These are phyloP conservation scores for Leptatherina wallacei DNA, from an alignment of 2,797 vertebrate species.

Conservation along the genomic window DNA sequence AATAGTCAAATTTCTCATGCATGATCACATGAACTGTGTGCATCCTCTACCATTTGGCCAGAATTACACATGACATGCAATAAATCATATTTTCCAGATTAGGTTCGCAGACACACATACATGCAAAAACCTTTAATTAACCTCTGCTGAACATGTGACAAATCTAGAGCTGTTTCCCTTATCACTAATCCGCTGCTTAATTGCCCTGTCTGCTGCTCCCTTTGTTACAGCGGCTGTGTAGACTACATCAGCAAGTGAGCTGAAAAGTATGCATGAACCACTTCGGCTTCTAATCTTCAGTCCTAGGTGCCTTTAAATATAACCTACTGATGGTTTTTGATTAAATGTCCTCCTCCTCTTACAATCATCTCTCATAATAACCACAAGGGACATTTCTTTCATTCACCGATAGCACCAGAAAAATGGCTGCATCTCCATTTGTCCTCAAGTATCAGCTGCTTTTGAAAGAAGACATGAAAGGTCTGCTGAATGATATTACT, in stretches of 20 bases:
- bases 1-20: neutral
- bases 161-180: constrained; percentile 57
- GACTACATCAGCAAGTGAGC: constrained; percentile 55
- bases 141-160: constrained; percentile 62
- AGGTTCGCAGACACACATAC: constrained; percentile 11
- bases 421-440: constrained; percentile 26
- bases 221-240: constrained; percentile 47
- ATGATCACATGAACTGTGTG: constrained; percentile 7
- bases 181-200: constrained; percentile 61
- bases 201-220: constrained; percentile 56
- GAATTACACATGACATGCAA: constrained; percentile 26
- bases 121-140: constrained; percentile 63
- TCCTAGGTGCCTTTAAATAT: constrained; percentile 52
- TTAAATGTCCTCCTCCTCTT: constrained; percentile 42
- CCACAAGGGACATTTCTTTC: constrained; percentile 33
- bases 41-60: constrained; percentile 13
- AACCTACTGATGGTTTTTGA: constrained; percentile 35
- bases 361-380: constrained; percentile 37
- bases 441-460: constrained; percentile 26
- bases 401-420: constrained; percentile 9
- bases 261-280: constrained; percentile 55
- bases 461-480: constrained; percentile 10
- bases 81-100: constrained; percentile 50
- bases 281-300: constrained; percentile 52
- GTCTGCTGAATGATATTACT: constrained; percentile 26